Percentiles rank a stretch among this genome's conserved stretches.
These are phyloP conservation scores for Melipona quadrifasciata DNA, from an alignment of 1,140 invertebrate species.

Conservation along the genomic window DNA sequence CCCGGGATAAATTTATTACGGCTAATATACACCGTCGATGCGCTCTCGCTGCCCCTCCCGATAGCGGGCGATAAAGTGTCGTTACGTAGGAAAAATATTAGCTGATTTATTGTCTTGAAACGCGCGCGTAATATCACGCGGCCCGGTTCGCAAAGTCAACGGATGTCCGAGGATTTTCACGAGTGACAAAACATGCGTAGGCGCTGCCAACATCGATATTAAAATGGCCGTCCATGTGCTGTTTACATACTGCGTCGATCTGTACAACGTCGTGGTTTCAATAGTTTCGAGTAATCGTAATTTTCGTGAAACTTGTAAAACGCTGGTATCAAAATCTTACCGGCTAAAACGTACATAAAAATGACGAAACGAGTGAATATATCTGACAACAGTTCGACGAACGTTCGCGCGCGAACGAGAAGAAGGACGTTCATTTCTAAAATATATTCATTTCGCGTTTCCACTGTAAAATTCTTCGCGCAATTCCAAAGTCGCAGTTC, in stretches of 20 bases:
- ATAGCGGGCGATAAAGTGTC: neutral
- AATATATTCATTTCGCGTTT: no score
- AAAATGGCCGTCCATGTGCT: neutral
- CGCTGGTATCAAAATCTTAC: neutral
- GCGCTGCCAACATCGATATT: neutral
- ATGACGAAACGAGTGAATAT: no score
- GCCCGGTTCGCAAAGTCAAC: neutral
- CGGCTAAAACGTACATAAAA: no score
- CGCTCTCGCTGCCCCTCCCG: no score
- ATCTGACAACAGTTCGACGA: neutral
- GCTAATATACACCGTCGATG: conserved; percentile 36
- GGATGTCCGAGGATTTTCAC: conserved; percentile 9
- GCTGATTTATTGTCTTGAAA: conserved; percentile 32
- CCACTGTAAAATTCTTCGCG: no score
- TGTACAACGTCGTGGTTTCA: neutral
- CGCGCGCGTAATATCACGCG: conserved; percentile 27
- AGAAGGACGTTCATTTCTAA: no score
- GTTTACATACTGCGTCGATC: neutral
- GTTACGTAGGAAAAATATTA: neutral
- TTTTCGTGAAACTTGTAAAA: neutral
- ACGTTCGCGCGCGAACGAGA: no score
- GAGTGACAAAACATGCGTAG: neutral
- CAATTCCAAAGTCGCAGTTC: neutral
- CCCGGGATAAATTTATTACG: conserved; percentile 36
- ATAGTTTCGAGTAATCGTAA: neutral